These are phyloP conservation scores for Poecilus cupreus DNA, from an alignment of 2,888 invertebrate genomes.

Conservation along the genomic window DNA sequence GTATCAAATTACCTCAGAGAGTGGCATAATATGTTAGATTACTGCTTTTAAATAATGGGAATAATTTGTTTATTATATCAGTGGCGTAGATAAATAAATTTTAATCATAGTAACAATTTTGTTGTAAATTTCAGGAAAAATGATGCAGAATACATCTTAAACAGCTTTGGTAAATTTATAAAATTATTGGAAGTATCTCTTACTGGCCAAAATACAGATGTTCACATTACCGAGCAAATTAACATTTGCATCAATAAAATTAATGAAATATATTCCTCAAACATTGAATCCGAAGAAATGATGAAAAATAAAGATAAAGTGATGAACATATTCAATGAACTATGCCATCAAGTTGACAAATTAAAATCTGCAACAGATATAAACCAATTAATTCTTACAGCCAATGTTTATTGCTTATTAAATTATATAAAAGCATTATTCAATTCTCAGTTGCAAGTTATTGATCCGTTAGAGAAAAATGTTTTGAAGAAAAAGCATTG, in stretches of 20 bases:
- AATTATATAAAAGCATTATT: conserved; percentile 77
- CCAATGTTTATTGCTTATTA: conserved; percentile 70
- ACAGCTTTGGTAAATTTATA: conserved; percentile 62
- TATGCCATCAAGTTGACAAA: conserved; percentile 54
- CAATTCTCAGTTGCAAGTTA: conserved; percentile 79
- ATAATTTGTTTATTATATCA: too few species aligned
- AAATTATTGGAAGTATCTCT: conserved; percentile 59
- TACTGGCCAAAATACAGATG: conserved; percentile 16
- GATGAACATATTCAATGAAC: conserved; percentile 61
- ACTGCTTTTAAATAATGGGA: too few species aligned
- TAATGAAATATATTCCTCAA: conserved; percentile 58
- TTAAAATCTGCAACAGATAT: conserved; percentile 45
- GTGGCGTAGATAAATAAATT: too few species aligned
- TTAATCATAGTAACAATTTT: too few species aligned
- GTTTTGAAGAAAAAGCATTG: conserved; percentile 82
- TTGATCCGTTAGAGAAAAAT: conserved; percentile 90
- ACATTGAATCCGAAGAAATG: conserved; percentile 54
- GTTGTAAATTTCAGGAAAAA: conserved; percentile 60
- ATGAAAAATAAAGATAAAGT: conserved; percentile 61
- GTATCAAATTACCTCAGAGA: too few species aligned
- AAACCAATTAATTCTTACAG: conserved; percentile 63
- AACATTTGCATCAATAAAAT: conserved; percentile 60
- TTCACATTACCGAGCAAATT: conserved; percentile 31
- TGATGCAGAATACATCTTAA: conserved; percentile 63
- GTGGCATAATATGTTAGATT: too few species aligned